A percentile compares a stretch with the other conserved stretches of the same genome.
Evolutionary conservation across 2,113 vertebrate species (phyloP).

Genomic region (Misgurnus anguillicaudatus): DNA sequence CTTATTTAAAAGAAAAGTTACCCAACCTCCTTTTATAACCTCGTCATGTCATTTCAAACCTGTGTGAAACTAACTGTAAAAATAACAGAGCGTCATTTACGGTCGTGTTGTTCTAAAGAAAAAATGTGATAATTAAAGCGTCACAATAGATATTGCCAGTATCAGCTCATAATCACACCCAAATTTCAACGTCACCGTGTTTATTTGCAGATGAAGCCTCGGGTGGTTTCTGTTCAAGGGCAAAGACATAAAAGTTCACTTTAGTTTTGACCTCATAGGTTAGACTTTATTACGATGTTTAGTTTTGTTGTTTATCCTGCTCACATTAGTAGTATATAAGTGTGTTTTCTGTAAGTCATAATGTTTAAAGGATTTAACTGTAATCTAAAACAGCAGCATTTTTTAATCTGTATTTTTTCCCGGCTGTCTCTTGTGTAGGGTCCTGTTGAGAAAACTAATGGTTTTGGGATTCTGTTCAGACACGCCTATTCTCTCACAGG

Average conservation of each 20-base stretch:
- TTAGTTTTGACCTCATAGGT: neutral
- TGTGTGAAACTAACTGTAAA: no score
- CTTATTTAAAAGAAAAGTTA: neutral
- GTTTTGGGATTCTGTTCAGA: constrained; percentile 71
- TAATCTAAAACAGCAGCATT: neutral
- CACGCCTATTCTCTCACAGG: constrained; percentile 78
- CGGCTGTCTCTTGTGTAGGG: constrained; percentile 62
- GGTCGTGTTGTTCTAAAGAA: no score
- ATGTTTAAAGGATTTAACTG: neutral
- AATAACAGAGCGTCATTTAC: no score
- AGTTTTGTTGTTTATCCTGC: neutral
- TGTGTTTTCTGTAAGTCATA: no score
- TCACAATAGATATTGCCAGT: no score
- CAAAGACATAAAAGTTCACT: no score
- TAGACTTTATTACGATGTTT: neutral
- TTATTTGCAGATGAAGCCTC: no score
- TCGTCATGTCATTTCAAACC: neutral
- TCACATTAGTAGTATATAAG: neutral
- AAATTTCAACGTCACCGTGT: no score
- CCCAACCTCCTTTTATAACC: no score
- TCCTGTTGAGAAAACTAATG: constrained; percentile 60
- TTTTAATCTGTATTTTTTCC: constrained; percentile 15
- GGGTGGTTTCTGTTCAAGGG: no score
- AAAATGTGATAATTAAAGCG: no score
- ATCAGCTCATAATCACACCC: no score